phyloP scores from a whole-genome alignment of 2,888 invertebrate genomes.

The Podabrus alpinus region DNA sequence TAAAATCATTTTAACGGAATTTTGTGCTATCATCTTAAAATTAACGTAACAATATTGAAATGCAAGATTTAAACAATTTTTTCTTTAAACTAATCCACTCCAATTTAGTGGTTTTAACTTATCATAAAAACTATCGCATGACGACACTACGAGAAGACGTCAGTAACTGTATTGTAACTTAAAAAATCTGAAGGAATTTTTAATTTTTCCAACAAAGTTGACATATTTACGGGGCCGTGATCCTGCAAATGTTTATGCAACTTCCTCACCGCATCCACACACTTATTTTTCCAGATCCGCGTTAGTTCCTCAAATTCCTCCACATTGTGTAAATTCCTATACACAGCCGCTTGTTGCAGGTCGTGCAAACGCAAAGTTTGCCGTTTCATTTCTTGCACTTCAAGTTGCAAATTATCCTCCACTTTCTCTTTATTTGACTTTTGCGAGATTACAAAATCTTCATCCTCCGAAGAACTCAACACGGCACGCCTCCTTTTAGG shows the following conservation, averaged over 20 bases:
- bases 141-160: not conserved
- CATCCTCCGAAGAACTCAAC: not conserved
- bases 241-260: not conserved
- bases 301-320: not conserved
- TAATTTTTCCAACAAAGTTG: not conserved
- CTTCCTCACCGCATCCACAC: not conserved
- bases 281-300: not conserved
- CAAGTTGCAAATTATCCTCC: not conserved
- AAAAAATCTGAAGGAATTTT: not conserved
- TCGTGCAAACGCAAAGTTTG: not conserved
- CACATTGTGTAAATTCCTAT: not conserved
- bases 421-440: not conserved
- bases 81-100: too few relatives aligned
- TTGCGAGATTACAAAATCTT: not conserved
- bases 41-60: too few relatives aligned
- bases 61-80: too few relatives aligned
- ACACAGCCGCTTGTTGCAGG: not conserved
- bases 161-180: not conserved
- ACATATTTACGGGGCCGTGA: not conserved
- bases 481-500: not conserved
- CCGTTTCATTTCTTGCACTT: not conserved
- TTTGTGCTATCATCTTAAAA: too few relatives aligned
- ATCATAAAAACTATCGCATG: not conserved
- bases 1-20: not conserved
- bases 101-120: not conserved